A percentile compares a stretch with the other conserved stretches of the same genome.
Conservation (phyloP, 2,797 vertebrate species). For the Oryzias dopingdopingensis region DNA sequence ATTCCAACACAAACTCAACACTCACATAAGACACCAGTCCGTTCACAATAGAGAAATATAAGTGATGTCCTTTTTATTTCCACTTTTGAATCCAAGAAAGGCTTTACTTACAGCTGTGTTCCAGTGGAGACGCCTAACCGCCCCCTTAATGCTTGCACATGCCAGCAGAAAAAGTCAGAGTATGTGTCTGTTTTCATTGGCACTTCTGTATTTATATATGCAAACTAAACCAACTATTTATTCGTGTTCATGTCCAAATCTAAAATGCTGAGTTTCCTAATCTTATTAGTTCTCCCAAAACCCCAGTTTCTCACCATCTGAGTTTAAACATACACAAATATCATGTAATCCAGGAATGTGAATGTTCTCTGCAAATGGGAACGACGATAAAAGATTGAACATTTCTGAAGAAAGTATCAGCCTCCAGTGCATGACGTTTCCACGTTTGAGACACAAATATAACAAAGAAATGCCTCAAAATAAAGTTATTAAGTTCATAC, state of each 20-base stretch:
- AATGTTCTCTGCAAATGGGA: conserved; percentile 18
- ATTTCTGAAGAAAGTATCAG: conserved; percentile 2
- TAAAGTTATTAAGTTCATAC: conserved; percentile 38
- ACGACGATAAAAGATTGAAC: conserved; percentile 12
- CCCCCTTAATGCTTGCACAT: conserved; percentile 19
- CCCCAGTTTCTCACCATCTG: conserved; percentile 17
- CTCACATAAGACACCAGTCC: too few species aligned
- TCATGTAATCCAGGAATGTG: conserved; percentile 14
- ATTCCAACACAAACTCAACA: background rate
- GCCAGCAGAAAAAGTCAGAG: conserved; percentile 21
- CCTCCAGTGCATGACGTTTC: conserved; percentile 15
- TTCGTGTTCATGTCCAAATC: conserved; percentile 5
- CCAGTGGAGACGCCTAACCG: conserved; percentile 4
- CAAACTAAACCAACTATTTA: background rate
- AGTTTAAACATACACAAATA: conserved; percentile 18
- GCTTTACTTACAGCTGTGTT: conserved; percentile 9
- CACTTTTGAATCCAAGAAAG: too few species aligned
- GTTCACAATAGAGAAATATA: too few species aligned
- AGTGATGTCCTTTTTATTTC: too few species aligned
- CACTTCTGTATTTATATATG: conserved; percentile 5
- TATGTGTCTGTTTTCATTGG: conserved; percentile 48
- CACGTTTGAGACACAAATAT: conserved; percentile 1
- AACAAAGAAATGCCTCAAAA: conserved; percentile 9
- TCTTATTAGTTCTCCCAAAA: conserved; percentile 20
- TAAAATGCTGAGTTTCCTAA: conserved; percentile 31